Percentiles rank a stretch among this genome's conserved stretches.
These are phyloP conservation scores for Pterostichus madidus DNA, from an alignment of 2,888 invertebrate species.

Conservation along the genomic window DNA sequence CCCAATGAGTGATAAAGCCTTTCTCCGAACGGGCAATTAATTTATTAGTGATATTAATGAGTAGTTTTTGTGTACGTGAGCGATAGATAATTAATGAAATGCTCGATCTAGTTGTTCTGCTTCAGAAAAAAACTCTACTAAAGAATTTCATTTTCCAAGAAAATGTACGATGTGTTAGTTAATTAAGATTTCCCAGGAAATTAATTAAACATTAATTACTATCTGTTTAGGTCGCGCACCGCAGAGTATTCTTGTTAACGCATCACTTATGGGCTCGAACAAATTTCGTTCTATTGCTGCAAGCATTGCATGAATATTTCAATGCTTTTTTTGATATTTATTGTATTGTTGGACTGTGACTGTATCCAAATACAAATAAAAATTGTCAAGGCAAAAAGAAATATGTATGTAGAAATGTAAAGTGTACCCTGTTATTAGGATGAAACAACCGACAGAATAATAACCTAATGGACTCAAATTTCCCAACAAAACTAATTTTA, in stretches of 20 bases:
- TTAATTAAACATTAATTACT: constrained; percentile 62
- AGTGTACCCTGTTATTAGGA: too few species aligned
- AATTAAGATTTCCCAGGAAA: constrained; percentile 65
- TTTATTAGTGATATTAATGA: too few species aligned
- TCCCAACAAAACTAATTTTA: not conserved
- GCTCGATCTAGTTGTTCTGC: not conserved
- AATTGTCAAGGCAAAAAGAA: too few species aligned
- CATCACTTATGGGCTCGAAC: not conserved
- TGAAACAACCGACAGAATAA: too few species aligned
- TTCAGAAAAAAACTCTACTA: not conserved
- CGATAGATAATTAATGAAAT: too few species aligned
- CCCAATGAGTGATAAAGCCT: too few species aligned
- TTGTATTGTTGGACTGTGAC: too few species aligned
- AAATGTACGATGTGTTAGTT: constrained; percentile 55
- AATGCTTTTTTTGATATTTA: not conserved
- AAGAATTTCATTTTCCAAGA: constrained; percentile 60
- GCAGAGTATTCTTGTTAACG: not conserved
- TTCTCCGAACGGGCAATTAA: too few species aligned
- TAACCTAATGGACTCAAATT: too few species aligned
- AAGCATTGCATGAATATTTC: not conserved
- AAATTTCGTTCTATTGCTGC: not conserved
- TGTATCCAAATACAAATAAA: too few species aligned
- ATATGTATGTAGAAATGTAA: too few species aligned
- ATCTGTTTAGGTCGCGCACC: constrained; percentile 36
- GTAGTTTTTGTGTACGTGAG: too few species aligned